phyloP scores from a whole-genome alignment of 2,888 invertebrate genomes.

The Elegia similella region DNA sequence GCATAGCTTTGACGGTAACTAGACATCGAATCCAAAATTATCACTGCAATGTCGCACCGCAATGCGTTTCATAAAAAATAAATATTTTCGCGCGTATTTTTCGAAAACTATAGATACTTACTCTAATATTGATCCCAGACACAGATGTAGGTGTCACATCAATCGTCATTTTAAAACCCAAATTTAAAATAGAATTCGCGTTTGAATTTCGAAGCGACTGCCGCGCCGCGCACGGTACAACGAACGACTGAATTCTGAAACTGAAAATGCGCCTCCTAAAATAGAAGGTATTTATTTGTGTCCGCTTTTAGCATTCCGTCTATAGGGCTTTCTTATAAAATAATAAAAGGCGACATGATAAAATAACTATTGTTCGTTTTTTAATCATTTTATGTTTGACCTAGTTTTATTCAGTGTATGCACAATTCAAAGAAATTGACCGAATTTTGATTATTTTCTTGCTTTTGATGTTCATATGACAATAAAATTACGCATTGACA shows the following conservation, averaged over 20 bases:
- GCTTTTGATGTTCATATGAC: slow-evolving; percentile 2
- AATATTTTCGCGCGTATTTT: neutral
- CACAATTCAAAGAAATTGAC: neutral
- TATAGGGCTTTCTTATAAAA: slow-evolving; percentile 24
- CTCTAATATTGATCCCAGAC: slow-evolving; percentile 73
- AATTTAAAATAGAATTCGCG: slow-evolving; percentile 35
- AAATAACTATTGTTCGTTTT: slow-evolving; percentile 9
- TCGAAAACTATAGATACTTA: slow-evolving; percentile 43
- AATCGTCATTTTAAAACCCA: slow-evolving; percentile 49
- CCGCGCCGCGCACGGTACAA: slow-evolving; percentile 57
- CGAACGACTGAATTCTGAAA: slow-evolving; percentile 69
- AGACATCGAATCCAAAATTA: slow-evolving; percentile 24
- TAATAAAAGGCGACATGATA: slow-evolving; percentile 10
- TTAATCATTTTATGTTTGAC: slow-evolving; percentile 5
- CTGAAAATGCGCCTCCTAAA: slow-evolving; percentile 72
- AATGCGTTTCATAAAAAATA: neutral
- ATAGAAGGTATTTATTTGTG: slow-evolving; percentile 66
- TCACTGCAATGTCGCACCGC: slow-evolving; percentile 15
- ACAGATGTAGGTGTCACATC: slow-evolving; percentile 54
- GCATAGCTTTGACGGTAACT: slow-evolving; percentile 1
- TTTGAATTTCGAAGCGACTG: slow-evolving; percentile 52
- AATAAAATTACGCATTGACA: neutral
- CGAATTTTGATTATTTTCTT: slow-evolving; percentile 6
- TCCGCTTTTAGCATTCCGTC: slow-evolving; percentile 49
- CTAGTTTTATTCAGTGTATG: neutral